These are phyloP conservation scores for Tragopan temminckii DNA, from an alignment of 2,797 vertebrate species.

Conservation along the genomic window DNA sequence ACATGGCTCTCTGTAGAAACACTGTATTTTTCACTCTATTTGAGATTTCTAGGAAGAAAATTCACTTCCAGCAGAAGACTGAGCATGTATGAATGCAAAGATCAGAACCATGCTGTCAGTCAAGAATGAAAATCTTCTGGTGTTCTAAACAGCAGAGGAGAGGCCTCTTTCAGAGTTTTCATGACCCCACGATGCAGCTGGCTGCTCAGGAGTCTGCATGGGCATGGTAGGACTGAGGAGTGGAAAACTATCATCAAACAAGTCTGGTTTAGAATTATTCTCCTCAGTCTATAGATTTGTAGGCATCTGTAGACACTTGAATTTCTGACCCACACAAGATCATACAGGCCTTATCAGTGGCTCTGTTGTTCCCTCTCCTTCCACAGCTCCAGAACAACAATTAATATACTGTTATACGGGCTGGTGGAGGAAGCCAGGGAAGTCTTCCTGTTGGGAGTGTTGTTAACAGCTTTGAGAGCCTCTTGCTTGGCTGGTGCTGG, in stretches of 20 bases:
- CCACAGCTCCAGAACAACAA: neutral
- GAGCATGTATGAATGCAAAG: neutral
- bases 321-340: neutral
- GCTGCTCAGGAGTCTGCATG: neutral
- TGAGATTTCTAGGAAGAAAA: neutral
- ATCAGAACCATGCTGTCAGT: neutral
- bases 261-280: neutral
- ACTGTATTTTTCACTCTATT: neutral
- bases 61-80: neutral
- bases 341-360: neutral
- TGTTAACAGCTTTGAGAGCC: neutral
- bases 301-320: neutral
- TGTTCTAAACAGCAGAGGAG: neutral
- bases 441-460: neutral
- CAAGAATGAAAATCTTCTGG: neutral
- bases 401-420: neutral
- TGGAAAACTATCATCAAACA: neutral
- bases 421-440: neutral
- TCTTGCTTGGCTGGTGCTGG: neutral
- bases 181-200: accelerated
- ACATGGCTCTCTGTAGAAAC: neutral
- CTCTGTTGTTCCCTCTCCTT: neutral
- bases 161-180: neutral
- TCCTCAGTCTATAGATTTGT: neutral
- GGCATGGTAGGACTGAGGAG: neutral